phyloP scores from a whole-genome alignment of 2,113 vertebrate species.

The Todiramphus chloris region DNA sequence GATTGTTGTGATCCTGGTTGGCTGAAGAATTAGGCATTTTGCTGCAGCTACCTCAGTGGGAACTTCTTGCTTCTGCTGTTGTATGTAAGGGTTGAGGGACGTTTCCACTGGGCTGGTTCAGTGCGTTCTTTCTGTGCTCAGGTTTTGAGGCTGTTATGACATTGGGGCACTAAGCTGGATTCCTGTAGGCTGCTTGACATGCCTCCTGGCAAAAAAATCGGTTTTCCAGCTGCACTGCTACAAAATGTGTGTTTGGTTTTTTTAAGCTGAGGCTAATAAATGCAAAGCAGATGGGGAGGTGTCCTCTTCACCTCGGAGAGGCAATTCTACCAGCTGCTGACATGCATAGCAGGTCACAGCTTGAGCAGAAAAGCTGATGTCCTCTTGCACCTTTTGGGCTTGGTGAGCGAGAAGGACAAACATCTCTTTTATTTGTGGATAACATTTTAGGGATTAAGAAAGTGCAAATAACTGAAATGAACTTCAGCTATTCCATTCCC shows the following conservation, averaged over 20 bases:
- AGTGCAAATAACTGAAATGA: background rate
- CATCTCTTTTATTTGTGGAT: background rate
- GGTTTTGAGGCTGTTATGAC: background rate
- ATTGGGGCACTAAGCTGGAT: background rate
- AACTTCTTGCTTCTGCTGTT: background rate
- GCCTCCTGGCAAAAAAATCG: background rate
- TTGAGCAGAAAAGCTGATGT: background rate
- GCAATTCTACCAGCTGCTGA: slow-evolving; percentile 3
- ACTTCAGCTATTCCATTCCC: background rate
- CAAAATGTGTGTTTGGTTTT: background rate
- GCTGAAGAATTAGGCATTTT: background rate
- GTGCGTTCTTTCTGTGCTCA: fast-evolving
- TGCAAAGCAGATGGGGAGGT: slow-evolving; percentile 30
- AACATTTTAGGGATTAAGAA: background rate
- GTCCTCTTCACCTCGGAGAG: background rate
- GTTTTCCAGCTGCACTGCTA: background rate
- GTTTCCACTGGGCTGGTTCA: background rate
- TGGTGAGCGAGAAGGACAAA: background rate
- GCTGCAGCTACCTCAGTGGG: fast-evolving
- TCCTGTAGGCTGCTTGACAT: background rate
- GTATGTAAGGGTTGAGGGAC: background rate
- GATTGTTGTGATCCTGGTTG: background rate
- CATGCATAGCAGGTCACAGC: background rate
- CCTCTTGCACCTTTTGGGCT: background rate
- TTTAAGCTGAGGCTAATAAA: background rate